These are phyloP conservation scores for Danio rerio DNA, from an alignment of 2,113 vertebrate species.

Conservation along the genomic window DNA sequence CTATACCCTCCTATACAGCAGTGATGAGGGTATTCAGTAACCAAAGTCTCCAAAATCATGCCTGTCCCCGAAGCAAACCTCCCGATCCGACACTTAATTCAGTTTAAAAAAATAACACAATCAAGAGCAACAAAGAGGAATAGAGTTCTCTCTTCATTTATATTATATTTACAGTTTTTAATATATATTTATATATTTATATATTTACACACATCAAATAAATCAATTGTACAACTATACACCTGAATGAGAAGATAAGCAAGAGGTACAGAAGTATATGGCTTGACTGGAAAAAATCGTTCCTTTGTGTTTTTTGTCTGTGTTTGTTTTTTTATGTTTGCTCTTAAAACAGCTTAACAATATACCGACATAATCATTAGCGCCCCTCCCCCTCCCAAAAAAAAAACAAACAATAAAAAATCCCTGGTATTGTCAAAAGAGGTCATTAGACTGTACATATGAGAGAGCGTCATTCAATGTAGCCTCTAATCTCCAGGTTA, in stretches of 20 bases:
- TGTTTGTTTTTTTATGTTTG: slow-evolving; percentile 58
- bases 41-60: slow-evolving; percentile 39
- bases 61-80: slow-evolving; percentile 40
- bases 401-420: slow-evolving; percentile 42
- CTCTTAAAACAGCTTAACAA: slow-evolving; percentile 67
- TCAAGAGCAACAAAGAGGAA: slow-evolving; percentile 61
- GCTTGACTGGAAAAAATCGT: slow-evolving; percentile 83
- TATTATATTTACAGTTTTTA: slow-evolving; percentile 63
- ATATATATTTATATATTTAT: slow-evolving; percentile 59
- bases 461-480: slow-evolving; percentile 37
- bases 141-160: slow-evolving; percentile 62
- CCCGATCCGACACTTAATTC: slow-evolving; percentile 50
- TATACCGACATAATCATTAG: slow-evolving; percentile 50
- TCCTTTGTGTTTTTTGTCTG: slow-evolving; percentile 44
- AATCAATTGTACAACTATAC: slow-evolving; percentile 78
- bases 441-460: slow-evolving; percentile 38
- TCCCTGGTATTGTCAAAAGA: slow-evolving; percentile 57
- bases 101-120: slow-evolving; percentile 60
- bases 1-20: slow-evolving; percentile 26
- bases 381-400: not conserved
- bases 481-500: slow-evolving; percentile 37
- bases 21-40: slow-evolving; percentile 42
- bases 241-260: slow-evolving; percentile 84
- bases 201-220: slow-evolving; percentile 65
- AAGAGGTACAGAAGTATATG: slow-evolving; percentile 98